phyloP scores from a whole-genome alignment of 2,113 vertebrate genomes.

The Puffinus mauretanicus region DNA sequence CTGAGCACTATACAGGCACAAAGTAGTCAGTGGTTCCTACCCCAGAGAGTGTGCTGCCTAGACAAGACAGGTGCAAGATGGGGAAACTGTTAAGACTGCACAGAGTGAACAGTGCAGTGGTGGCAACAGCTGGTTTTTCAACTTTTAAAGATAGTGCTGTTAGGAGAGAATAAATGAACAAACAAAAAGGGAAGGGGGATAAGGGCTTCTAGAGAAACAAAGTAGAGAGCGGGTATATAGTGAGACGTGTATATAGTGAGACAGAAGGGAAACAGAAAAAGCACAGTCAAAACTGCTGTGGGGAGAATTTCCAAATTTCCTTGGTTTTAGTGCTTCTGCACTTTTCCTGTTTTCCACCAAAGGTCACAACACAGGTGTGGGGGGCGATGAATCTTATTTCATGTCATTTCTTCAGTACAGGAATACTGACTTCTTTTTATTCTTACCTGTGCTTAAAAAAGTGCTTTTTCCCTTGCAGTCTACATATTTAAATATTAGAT shows the following conservation, averaged over 20 bases:
- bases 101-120: background rate
- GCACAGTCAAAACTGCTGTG: background rate
- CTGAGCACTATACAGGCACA: background rate
- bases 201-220: background rate
- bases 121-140: background rate
- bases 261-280: background rate
- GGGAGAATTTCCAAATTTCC: background rate
- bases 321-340: background rate
- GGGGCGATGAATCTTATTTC: background rate
- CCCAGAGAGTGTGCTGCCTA: background rate
- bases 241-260: background rate
- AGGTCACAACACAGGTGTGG: background rate
- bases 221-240: background rate
- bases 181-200: background rate
- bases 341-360: background rate
- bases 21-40: background rate
- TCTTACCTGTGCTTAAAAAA: background rate
- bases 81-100: background rate
- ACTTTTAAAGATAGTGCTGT: background rate
- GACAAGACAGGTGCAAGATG: background rate
- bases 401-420: background rate
- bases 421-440: background rate
- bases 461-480: rapidly evolving
- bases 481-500: background rate
- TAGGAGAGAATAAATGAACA: background rate